Conservation (phyloP, 2,888 invertebrate genomes). For the Spatulosminthurus flaviceps region DNA sequence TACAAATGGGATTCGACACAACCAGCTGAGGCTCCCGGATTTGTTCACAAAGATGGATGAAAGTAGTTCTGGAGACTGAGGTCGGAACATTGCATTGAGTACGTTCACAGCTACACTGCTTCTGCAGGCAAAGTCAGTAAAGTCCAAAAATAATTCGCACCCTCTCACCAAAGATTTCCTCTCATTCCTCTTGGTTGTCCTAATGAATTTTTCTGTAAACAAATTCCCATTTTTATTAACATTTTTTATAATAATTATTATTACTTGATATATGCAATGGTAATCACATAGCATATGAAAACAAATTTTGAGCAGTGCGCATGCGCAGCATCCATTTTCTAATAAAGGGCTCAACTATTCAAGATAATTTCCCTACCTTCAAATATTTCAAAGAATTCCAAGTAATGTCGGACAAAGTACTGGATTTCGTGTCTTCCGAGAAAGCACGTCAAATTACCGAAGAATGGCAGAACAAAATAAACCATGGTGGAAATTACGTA, state of each 20-base stretch:
- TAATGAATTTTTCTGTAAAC: background rate
- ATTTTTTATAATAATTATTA: too few species aligned
- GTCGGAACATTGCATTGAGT: background rate
- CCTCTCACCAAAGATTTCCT: background rate
- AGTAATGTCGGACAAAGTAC: background rate
- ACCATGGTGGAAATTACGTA: background rate
- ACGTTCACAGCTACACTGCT: background rate
- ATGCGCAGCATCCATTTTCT: too few species aligned
- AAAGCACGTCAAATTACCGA: background rate
- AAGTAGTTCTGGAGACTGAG: conserved; percentile 1
- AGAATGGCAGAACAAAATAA: background rate
- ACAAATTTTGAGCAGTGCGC: too few species aligned
- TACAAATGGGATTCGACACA: background rate
- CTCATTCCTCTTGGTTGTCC: too few species aligned
- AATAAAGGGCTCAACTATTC: too few species aligned
- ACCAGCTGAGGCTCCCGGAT: background rate
- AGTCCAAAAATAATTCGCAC: background rate
- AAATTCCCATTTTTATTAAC: background rate
- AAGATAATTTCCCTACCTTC: background rate
- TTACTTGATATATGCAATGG: background rate
- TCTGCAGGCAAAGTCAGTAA: background rate
- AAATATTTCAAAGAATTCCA: background rate
- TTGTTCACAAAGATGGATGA: background rate
- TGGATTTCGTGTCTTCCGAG: background rate
- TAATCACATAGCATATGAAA: background rate